Conservation (phyloP, 2,888 invertebrate genomes). For the Apotomis turbidana region DNA sequence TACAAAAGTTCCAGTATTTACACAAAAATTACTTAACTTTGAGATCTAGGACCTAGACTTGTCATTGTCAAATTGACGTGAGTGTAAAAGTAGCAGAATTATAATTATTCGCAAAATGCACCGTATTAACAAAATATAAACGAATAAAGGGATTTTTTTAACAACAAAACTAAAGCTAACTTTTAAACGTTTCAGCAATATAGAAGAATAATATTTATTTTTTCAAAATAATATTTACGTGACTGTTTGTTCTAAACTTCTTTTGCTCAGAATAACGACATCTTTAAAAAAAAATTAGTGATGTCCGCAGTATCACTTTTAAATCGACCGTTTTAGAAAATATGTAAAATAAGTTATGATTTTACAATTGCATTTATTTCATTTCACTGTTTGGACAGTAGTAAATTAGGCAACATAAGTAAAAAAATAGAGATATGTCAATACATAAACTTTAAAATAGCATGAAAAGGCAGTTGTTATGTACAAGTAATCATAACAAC, state of each 20-base stretch:
- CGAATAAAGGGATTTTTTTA: too few relatives aligned
- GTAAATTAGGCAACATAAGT: too few relatives aligned
- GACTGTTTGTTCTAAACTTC: background rate
- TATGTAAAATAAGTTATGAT: background rate
- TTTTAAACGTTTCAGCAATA: too few relatives aligned
- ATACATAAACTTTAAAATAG: too few relatives aligned
- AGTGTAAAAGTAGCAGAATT: background rate
- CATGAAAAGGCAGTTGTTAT: too few relatives aligned
- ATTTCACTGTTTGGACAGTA: too few relatives aligned
- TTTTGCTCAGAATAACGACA: background rate
- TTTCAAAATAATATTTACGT: background rate
- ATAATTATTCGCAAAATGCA: too few relatives aligned
- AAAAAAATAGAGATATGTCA: too few relatives aligned
- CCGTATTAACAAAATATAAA: too few relatives aligned
- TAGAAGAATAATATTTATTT: background rate
- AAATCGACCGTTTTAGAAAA: conserved; percentile 4
- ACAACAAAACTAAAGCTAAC: too few relatives aligned
- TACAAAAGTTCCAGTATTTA: conserved; percentile 44
- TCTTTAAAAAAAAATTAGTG: conserved; percentile 12
- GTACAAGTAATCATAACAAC: too few relatives aligned
- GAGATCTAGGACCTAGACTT: conserved; percentile 38
- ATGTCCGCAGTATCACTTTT: background rate
- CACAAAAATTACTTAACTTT: conserved; percentile 45
- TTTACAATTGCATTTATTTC: background rate
- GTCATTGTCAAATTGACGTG: conserved; percentile 31